phyloP scores from a whole-genome alignment of 2,113 vertebrate species.

The Panthera tigris region DNA sequence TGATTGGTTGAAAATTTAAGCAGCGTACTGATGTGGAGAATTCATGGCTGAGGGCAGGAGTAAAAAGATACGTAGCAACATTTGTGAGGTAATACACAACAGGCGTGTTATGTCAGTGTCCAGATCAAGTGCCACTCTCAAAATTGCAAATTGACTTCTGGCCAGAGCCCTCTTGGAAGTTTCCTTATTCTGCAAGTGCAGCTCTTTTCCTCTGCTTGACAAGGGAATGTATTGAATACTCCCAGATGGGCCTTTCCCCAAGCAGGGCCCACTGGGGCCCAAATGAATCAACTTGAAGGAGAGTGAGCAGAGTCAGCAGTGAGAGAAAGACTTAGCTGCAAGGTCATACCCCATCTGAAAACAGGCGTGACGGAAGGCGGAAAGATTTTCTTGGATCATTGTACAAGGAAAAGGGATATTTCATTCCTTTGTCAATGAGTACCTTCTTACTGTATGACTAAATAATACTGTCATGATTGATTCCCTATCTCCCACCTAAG shows the following conservation, averaged over 20 bases:
- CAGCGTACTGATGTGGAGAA: background rate
- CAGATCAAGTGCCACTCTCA: background rate
- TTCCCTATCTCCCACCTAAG: background rate
- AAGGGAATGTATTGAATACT: slow-evolving; percentile 48
- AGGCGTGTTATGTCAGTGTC: background rate
- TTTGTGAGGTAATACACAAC: background rate
- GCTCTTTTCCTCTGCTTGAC: slow-evolving; percentile 61
- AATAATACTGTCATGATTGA: background rate
- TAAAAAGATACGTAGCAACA: background rate
- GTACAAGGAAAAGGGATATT: background rate
- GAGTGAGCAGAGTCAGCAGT: slow-evolving; percentile 63
- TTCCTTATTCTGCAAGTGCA: slow-evolving; percentile 8
- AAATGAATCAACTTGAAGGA: slow-evolving; percentile 59
- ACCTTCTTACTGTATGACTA: background rate
- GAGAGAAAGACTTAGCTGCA: slow-evolving; percentile 40
- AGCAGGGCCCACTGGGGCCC: slow-evolving; percentile 32
- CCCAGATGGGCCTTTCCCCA: slow-evolving; percentile 66
- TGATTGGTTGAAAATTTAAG: background rate
- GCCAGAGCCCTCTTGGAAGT: slow-evolving; percentile 48
- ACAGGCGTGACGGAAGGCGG: background rate
- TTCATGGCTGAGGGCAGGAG: background rate
- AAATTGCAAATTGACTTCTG: slow-evolving; percentile 48
- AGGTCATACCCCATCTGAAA: slow-evolving; percentile 41
- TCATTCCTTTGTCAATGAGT: background rate
- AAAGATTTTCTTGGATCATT: background rate